A percentile compares a stretch with the other conserved stretches of the same genome.
Conservation (phyloP, 2,888 invertebrate species). For the Prosapia bicincta region DNA sequence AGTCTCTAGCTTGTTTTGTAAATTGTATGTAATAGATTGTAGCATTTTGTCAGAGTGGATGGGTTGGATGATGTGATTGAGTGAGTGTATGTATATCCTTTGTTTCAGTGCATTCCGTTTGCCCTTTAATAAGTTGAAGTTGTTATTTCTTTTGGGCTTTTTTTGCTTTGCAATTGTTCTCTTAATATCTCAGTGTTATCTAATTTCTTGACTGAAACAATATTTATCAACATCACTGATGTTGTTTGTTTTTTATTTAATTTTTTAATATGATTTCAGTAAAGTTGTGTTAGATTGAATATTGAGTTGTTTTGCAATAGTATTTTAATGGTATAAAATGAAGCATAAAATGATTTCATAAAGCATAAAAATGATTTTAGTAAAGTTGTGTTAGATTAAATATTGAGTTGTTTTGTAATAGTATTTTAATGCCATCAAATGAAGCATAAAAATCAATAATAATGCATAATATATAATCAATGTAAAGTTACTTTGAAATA, state of each 20-base stretch:
- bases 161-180: too few species aligned
- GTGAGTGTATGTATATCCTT: conserved; percentile 23
- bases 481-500: neutral
- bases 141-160: conserved; percentile 6
- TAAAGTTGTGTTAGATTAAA: neutral
- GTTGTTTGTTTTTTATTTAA: neutral
- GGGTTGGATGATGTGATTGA: neutral
- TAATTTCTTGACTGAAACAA: neutral
- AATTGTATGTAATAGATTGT: neutral
- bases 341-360: neutral
- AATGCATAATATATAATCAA: neutral
- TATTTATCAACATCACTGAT: neutral
- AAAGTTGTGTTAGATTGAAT: neutral
- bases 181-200: too few species aligned
- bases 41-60: neutral
- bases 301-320: neutral
- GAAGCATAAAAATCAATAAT: neutral
- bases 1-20: neutral
- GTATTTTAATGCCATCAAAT: neutral
- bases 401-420: neutral
- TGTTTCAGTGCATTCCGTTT: conserved; percentile 25
- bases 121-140: conserved; percentile 12
- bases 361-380: neutral
- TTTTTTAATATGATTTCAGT: neutral
- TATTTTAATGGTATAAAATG: neutral